Conservation (phyloP, 2,888 invertebrate genomes). For the Pyrrhosoma nymphula region DNA sequence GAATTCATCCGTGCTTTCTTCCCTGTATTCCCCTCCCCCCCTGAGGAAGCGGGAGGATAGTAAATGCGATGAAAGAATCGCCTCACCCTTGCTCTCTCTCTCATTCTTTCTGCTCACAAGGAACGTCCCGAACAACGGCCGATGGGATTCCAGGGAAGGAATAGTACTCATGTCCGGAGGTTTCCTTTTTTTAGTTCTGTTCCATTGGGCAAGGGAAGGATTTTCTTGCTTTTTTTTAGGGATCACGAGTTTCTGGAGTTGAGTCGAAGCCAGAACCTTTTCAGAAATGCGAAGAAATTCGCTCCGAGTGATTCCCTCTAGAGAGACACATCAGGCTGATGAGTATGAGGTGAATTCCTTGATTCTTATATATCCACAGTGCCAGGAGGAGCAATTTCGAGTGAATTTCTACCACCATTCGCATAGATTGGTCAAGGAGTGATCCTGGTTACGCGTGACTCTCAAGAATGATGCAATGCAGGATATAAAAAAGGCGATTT, state of each 20-base stretch:
- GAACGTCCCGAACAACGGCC: background rate
- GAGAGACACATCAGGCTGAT: background rate
- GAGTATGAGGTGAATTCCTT: background rate
- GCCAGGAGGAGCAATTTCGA: background rate
- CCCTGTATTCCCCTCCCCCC: background rate
- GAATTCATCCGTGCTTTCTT: background rate
- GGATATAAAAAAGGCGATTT: too few species aligned
- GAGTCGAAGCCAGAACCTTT: background rate
- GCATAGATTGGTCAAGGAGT: too few species aligned
- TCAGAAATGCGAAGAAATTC: background rate
- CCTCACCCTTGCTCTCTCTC: too few species aligned
- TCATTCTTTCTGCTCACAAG: background rate
- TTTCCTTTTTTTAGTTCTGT: background rate
- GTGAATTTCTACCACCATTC: background rate
- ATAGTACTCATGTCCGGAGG: background rate
- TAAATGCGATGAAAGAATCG: constrained; percentile 12
- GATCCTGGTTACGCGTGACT: too few species aligned
- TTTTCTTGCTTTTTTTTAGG: background rate
- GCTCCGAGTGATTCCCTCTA: background rate
- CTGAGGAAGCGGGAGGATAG: background rate
- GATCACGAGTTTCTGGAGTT: background rate
- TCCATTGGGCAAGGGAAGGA: background rate
- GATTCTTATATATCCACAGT: background rate
- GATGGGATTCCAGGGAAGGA: background rate
- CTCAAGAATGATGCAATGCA: too few species aligned